Evolutionary conservation across 2,113 vertebrate genomes (phyloP).

Genomic region (Myanophis thanlyinensis): DNA sequence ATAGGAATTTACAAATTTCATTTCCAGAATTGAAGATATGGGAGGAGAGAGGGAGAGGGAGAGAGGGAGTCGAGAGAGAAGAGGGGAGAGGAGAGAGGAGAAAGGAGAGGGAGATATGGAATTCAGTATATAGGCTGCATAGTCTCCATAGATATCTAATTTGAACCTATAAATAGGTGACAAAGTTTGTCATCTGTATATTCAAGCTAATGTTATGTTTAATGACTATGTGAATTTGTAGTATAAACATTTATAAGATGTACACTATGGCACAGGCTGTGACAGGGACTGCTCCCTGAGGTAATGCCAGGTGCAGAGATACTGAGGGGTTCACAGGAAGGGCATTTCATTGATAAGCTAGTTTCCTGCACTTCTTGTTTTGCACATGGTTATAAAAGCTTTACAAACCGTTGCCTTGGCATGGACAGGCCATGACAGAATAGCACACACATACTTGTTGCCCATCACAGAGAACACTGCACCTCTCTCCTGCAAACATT

Average conservation of each 20-base stretch:
- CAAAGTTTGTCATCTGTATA: neutral
- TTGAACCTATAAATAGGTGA: neutral
- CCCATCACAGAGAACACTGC: neutral
- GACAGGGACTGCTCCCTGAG: neutral
- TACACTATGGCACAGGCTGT: neutral
- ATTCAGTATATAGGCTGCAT: neutral
- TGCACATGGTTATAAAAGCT: neutral
- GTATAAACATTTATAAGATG: neutral
- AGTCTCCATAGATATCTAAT: neutral
- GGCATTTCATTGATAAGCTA: neutral
- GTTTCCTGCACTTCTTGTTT: neutral
- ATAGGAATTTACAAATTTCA: neutral
- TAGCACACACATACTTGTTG: neutral
- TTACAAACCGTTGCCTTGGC: neutral
- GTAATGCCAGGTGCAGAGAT: neutral
- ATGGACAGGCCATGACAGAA: neutral
- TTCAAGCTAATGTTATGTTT: neutral
- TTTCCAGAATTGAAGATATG: neutral
- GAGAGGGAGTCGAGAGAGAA: too few species aligned
- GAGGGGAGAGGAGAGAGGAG: too few species aligned
- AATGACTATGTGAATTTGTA: neutral
- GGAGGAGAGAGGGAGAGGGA: too few species aligned
- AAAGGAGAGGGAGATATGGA: neutral
- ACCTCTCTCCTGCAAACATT: neutral
- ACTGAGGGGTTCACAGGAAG: neutral